A percentile compares a stretch with the other conserved stretches of the same genome.
Conservation (phyloP, 1,140 invertebrate species). For the Drosophila repletoides region DNA sequence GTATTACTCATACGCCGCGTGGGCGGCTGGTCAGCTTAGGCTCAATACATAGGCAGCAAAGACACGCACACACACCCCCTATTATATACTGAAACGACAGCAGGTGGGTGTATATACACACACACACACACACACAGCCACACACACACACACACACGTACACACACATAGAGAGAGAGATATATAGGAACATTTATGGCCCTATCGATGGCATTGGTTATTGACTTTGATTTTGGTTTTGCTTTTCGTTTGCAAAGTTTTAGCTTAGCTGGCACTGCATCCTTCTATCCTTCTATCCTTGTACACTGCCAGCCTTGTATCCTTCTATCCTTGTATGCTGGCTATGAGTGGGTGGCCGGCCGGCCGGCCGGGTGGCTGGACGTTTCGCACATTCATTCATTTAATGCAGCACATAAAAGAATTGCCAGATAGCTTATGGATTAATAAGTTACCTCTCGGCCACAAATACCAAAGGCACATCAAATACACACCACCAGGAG, state of each 20-base stretch:
- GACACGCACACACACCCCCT: not conserved
- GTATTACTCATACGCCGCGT: constrained; percentile 66
- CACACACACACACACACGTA: not conserved
- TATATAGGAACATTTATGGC: constrained; percentile 55
- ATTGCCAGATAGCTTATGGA: constrained; percentile 66
- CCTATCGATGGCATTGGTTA: constrained; percentile 77
- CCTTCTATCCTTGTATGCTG: too few relatives aligned
- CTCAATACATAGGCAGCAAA: constrained; percentile 30
- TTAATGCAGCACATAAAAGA: constrained; percentile 44
- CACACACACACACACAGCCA: not conserved
- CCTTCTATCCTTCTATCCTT: too few relatives aligned
- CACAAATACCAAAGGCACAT: constrained; percentile 59
- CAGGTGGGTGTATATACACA: not conserved
- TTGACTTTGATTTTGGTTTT: constrained; percentile 68
- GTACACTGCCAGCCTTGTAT: too few relatives aligned
- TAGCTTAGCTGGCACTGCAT: constrained; percentile 11
- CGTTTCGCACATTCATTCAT: not conserved
- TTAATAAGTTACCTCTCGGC: constrained; percentile 60
- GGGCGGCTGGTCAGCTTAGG: constrained; percentile 49
- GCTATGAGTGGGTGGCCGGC: not conserved
- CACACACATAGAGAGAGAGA: constrained; percentile 1
- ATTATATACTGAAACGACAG: too few relatives aligned
- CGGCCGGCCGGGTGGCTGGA: too few relatives aligned
- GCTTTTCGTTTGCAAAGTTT: constrained; percentile 31
- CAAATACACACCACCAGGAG: constrained; percentile 10